A percentile compares a stretch with the other conserved stretches of the same genome.
These are phyloP conservation scores for Xiphorhynchus elegans DNA, from an alignment of 2,113 vertebrate species.

Conservation along the genomic window DNA sequence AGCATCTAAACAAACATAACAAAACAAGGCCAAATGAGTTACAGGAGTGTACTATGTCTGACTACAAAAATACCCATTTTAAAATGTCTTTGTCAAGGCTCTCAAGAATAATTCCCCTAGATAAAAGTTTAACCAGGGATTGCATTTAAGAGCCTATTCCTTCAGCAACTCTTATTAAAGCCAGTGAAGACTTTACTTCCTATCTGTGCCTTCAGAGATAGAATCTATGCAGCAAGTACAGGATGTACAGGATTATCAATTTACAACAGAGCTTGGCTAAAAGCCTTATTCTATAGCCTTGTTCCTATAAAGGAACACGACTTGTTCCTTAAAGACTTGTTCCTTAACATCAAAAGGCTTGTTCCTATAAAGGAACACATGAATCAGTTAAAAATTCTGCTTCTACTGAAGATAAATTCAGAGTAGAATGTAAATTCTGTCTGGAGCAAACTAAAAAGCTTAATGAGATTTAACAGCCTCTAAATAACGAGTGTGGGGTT, in stretches of 20 bases:
- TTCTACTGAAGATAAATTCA: background rate
- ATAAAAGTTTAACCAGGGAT: background rate
- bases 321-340: background rate
- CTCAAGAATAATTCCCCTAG: background rate
- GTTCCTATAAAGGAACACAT: background rate
- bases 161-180: background rate
- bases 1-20: background rate
- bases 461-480: background rate
- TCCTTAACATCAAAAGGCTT: background rate
- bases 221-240: background rate
- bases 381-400: background rate
- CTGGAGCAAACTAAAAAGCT: background rate
- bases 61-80: background rate
- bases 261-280: background rate
- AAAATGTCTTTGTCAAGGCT: background rate
- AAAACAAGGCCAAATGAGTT: background rate
- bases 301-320: background rate
- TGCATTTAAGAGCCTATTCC: background rate
- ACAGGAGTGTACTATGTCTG: background rate
- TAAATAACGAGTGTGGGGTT: background rate
- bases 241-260: background rate
- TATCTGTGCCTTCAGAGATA: background rate
- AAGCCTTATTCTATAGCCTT: background rate
- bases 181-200: background rate
- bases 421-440: background rate